phyloP scores from a whole-genome alignment of 2,888 invertebrate species.

The Anthophora plumipes region DNA sequence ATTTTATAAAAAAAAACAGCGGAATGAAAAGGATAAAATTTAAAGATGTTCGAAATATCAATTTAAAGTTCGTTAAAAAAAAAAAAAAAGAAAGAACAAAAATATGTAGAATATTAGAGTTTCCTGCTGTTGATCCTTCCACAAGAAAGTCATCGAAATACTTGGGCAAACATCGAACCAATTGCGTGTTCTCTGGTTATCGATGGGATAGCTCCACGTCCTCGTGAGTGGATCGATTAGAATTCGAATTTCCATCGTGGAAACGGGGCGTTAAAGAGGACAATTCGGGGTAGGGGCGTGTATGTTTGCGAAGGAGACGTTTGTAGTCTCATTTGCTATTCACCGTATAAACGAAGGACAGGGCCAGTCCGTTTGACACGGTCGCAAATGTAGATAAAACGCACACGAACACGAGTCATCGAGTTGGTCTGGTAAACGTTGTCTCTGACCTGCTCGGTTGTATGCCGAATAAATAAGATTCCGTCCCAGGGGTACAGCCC shows the following conservation, averaged over 20 bases:
- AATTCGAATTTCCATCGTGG: background rate
- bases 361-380: conserved; percentile 19
- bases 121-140: background rate
- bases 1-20: too few relatives aligned
- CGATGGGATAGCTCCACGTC: background rate
- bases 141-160: background rate
- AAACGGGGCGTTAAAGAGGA: conserved; percentile 39
- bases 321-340: conserved; percentile 57
- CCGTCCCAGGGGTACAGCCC: conserved; percentile 8
- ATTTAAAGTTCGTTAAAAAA: too few relatives aligned
- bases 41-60: too few relatives aligned
- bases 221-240: conserved; percentile 39
- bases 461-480: conserved; percentile 56
- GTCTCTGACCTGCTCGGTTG: background rate
- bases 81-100: too few relatives aligned
- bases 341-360: conserved; percentile 31
- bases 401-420: conserved; percentile 28
- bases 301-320: conserved; percentile 32
- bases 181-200: conserved; percentile 17
- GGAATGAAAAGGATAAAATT: background rate
- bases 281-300: background rate
- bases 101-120: too few relatives aligned
- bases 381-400: conserved; percentile 14
- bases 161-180: background rate
- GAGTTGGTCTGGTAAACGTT: conserved; percentile 43